Evolutionary conservation across 2,797 vertebrate species (phyloP).

Genomic region (Glyptemys insculpta): DNA sequence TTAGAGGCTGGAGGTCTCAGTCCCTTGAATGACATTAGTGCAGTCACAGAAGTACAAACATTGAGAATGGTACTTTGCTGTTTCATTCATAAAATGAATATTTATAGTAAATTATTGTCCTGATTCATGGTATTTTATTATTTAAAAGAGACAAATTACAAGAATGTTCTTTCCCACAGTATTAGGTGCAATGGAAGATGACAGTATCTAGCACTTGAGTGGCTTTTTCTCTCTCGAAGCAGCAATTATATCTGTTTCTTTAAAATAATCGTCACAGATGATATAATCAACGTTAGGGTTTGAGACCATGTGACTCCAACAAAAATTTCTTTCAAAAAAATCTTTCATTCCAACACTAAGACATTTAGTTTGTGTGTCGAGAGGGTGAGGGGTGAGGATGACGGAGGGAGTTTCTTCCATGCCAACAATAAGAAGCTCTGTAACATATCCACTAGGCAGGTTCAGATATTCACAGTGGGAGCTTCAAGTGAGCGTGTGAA

Average conservation of each 20-base stretch:
- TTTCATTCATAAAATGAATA: neutral
- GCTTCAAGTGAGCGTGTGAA: neutral
- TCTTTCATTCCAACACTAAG: neutral
- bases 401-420: neutral
- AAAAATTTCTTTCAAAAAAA: neutral
- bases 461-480: neutral
- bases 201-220: too few relatives aligned
- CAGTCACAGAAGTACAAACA: neutral
- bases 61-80: neutral
- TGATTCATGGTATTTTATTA: neutral
- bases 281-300: neutral
- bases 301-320: neutral
- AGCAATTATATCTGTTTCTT: too few relatives aligned
- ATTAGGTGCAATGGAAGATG: too few relatives aligned
- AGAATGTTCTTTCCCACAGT: too few relatives aligned
- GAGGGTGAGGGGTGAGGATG: neutral
- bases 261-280: too few relatives aligned
- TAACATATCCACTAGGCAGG: neutral
- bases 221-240: too few relatives aligned
- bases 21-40: neutral
- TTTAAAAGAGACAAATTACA: neutral
- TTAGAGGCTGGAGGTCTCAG: neutral
- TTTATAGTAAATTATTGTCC: neutral
- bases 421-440: neutral
- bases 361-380: neutral